These are phyloP conservation scores for Procavia capensis DNA, from an alignment of 2,113 vertebrate species.

Conservation along the genomic window DNA sequence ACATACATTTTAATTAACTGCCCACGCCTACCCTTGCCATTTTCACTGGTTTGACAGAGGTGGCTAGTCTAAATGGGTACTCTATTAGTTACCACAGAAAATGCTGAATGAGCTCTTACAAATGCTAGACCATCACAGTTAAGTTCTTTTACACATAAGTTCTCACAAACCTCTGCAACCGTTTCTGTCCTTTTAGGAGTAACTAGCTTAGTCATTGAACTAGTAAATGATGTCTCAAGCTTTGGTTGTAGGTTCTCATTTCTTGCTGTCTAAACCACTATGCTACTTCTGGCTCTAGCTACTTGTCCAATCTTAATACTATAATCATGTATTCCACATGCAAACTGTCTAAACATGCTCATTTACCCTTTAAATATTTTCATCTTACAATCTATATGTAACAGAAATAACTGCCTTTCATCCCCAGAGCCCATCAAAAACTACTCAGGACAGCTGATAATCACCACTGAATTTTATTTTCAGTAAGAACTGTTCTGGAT, in stretches of 20 bases:
- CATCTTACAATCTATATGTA: neutral
- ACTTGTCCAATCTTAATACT: neutral
- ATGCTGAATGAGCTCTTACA: neutral
- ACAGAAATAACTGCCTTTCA: neutral
- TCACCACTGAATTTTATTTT: neutral
- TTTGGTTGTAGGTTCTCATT: neutral
- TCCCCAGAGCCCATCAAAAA: neutral
- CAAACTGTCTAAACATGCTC: neutral
- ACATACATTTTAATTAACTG: neutral
- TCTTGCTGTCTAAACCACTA: neutral
- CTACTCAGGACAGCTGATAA: neutral
- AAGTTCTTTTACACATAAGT: neutral
- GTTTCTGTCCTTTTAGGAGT: neutral
- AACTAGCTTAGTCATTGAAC: neutral
- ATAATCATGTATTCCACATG: neutral
- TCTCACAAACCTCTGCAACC: neutral
- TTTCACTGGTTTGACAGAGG: neutral
- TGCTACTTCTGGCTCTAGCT: neutral
- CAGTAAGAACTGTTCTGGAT: conserved; percentile 5
- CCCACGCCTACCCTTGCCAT: neutral
- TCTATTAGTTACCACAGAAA: neutral
- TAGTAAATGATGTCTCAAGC: neutral
- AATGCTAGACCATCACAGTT: neutral
- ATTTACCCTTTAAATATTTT: neutral
- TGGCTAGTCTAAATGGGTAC: neutral